phyloP scores from a whole-genome alignment of 1,140 invertebrate genomes.

The Caenorhabditis remanei region DNA sequence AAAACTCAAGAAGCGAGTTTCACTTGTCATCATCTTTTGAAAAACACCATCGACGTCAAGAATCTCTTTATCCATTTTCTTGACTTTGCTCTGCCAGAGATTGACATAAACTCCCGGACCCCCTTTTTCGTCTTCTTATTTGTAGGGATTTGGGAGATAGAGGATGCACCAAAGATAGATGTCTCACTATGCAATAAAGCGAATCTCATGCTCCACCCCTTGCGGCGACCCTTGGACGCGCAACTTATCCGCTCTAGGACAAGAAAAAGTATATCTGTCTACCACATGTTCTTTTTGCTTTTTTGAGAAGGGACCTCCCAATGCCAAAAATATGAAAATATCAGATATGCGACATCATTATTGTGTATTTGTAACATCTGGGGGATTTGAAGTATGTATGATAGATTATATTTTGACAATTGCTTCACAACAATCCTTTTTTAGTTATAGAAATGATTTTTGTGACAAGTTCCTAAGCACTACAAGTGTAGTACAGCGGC shows the following conservation, averaged over 20 bases:
- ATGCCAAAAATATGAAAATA: too few relatives aligned
- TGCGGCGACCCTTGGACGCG: background rate
- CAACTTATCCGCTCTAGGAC: slow-evolving; percentile 23
- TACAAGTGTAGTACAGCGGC: background rate
- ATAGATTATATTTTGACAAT: too few relatives aligned
- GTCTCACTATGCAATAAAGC: slow-evolving; percentile 50
- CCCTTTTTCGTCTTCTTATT: slow-evolving; percentile 21
- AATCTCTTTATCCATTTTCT: slow-evolving; percentile 9
- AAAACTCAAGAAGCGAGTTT: background rate
- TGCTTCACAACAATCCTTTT: too few relatives aligned
- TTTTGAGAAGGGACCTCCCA: background rate
- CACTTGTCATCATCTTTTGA: slow-evolving; percentile 36
- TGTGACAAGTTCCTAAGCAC: background rate
- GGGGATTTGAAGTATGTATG: too few relatives aligned
- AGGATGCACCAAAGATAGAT: slow-evolving; percentile 45
- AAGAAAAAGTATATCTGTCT: slow-evolving; percentile 15
- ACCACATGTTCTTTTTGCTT: background rate
- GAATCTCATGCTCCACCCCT: slow-evolving; percentile 10
- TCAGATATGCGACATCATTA: too few relatives aligned
- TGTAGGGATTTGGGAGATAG: slow-evolving; percentile 13
- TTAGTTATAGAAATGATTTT: background rate
- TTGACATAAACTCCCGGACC: slow-evolving; percentile 3
- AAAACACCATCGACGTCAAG: background rate
- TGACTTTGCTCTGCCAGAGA: slow-evolving; percentile 36
- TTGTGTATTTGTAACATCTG: too few relatives aligned